phyloP scores from a whole-genome alignment of 2,113 vertebrate genomes.

The Peromyscus californicus region DNA sequence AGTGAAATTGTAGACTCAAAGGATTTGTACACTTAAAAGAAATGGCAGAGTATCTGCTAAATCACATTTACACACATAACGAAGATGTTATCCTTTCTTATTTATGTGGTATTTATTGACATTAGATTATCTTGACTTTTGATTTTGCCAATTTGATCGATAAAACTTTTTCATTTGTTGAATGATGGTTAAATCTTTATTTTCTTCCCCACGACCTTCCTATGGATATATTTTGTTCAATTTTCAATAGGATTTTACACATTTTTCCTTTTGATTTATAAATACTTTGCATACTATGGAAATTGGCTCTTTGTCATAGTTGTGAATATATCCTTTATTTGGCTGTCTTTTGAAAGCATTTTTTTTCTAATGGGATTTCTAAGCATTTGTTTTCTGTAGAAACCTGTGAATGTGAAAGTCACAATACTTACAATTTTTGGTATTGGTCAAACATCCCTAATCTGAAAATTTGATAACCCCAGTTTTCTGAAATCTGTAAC shows the following conservation, averaged over 20 bases:
- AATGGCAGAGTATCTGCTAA: not conserved
- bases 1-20: not conserved
- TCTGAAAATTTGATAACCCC: not conserved
- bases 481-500: not conserved
- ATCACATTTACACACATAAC: not conserved
- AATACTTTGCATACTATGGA: constrained; percentile 9
- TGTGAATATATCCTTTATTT: constrained; percentile 18
- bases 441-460: not conserved
- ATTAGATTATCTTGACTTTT: not conserved
- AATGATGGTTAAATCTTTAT: not conserved
- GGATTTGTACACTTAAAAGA: not conserved
- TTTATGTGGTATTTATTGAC: not conserved
- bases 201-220: not conserved
- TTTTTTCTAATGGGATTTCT: not conserved
- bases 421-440: constrained; percentile 5
- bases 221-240: not conserved
- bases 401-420: constrained; percentile 8
- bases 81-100: not conserved
- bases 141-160: not conserved
- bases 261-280: constrained; percentile 37
- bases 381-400: constrained; percentile 19
- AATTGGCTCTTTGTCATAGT: constrained; percentile 23
- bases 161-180: not conserved
- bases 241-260: constrained; percentile 28
- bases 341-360: constrained; percentile 1